A percentile compares a stretch with the other conserved stretches of the same genome.
These are phyloP conservation scores for Ptiloglossa arizonensis DNA, from an alignment of 1,140 invertebrate species.

Conservation along the genomic window DNA sequence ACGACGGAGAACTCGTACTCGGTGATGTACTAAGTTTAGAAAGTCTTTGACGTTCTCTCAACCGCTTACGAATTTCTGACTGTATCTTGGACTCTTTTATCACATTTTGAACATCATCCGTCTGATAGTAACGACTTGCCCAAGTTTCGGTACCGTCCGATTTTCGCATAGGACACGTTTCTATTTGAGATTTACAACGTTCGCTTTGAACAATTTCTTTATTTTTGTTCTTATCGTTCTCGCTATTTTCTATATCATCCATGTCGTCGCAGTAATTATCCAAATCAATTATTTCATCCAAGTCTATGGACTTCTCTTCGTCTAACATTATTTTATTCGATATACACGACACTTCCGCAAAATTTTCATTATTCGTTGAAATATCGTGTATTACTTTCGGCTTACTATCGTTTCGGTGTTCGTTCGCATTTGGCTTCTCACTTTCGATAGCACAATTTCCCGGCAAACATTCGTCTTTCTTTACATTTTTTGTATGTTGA, in stretches of 20 bases:
- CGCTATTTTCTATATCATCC: slow-evolving; percentile 72
- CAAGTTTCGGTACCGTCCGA: slow-evolving; percentile 73
- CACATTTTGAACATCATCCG: slow-evolving; percentile 79
- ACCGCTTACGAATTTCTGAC: slow-evolving; percentile 79
- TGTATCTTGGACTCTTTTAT: slow-evolving; percentile 81
- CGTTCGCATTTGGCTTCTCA: slow-evolving; percentile 18
- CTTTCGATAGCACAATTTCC: not conserved
- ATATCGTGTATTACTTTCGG: not conserved
- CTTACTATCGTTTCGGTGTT: not conserved
- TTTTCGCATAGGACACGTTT: slow-evolving; percentile 24
- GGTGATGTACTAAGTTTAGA: slow-evolving; percentile 74
- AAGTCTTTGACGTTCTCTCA: slow-evolving; percentile 77
- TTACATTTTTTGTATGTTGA: not conserved
- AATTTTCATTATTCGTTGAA: slow-evolving; percentile 14
- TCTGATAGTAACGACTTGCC: slow-evolving; percentile 79
- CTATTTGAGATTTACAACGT: slow-evolving; percentile 6
- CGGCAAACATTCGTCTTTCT: not conserved
- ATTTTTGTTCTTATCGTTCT: slow-evolving; percentile 56
- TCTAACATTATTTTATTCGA: slow-evolving; percentile 26
- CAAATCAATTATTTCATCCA: slow-evolving; percentile 79
- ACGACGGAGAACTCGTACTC: slow-evolving; percentile 54
- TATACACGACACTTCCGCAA: not conserved
- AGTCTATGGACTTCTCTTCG: slow-evolving; percentile 62
- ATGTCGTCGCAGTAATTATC: slow-evolving; percentile 80
- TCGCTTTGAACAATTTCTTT: slow-evolving; percentile 10